Base-by-base conservation (phyloP, 2,888 invertebrate species). In the Bhutanitis thaidina region DNA sequence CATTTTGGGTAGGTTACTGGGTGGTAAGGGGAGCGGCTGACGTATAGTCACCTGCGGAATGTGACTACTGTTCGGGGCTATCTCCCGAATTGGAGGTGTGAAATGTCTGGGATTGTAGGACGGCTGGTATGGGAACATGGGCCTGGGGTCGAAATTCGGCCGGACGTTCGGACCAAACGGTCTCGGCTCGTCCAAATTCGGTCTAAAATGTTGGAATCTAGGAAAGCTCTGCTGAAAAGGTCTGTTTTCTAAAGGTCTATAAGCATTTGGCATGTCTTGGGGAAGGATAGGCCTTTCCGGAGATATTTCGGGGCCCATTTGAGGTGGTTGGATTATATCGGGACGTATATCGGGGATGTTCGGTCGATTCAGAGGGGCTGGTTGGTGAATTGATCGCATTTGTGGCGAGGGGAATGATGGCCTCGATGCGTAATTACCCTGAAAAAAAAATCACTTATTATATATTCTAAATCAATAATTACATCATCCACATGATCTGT, bases 21-120 rank as follows among this genome's bases (percentile, higher is more conserved):
- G 7, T 12, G 1, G 36, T 51, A 46, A 37, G 12, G 60, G 58
- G 7, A 77, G 68, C 0, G 70, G 60, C 40, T 82, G 84, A 0
- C 81, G 62, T 7, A 83, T 78, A 0, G 80, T 80, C 49, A 85
- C 77, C 74, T 84, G 85, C 0, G 84, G 85, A 55, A 81, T 62
- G 16, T 72, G 74, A 40, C 60, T 67, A n/a, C 59, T 54, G 32
- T 75, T 76, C 0, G 80, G 77, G 0, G 61, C 60, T 1, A 80
- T 68, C 20, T 80, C 80, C 3, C 82, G 62, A 30, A 71, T 60
- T 0, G 74, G 75, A 0, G 74, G 75, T 34, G 34, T 12, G 0
- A 66, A 74, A 14, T 12, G 34, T 34, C 79, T 65, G 0, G 67
- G 75, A 8, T 34, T 34, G 1, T 55, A 61, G 7, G 57, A 62